Conservation (phyloP, 2,113 vertebrate species). For the Eleginops maclovinus region DNA sequence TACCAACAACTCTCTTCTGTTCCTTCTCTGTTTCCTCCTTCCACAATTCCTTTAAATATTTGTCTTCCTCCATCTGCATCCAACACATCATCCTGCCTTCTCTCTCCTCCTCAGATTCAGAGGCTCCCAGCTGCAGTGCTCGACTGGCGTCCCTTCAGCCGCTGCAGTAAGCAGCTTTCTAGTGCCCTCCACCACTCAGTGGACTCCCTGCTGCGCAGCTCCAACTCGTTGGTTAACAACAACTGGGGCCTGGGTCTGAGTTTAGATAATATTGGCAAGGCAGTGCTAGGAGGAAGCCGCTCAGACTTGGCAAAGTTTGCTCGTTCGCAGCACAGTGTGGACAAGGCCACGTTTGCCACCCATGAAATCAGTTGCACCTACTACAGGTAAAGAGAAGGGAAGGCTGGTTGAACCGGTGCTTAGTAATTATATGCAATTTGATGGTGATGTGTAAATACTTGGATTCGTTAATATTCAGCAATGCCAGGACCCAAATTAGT, state of each 20-base stretch:
- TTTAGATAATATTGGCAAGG: constrained; percentile 67
- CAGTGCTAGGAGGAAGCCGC: constrained; percentile 77
- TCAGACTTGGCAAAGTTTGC: constrained; percentile 84
- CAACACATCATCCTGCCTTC: constrained; percentile 1
- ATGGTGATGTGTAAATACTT: neutral
- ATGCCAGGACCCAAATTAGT: neutral
- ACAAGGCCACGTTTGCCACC: constrained; percentile 83
- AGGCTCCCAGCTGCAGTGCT: constrained; percentile 77
- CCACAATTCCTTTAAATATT: neutral
- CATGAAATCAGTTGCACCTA: constrained; percentile 84
- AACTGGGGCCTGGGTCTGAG: constrained; percentile 80
- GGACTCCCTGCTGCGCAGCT: constrained; percentile 80
- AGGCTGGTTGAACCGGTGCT: neutral
- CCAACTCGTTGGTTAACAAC: constrained; percentile 77
- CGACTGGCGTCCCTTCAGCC: constrained; percentile 82
- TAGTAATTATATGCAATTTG: neutral
- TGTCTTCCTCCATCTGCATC: constrained; percentile 23
- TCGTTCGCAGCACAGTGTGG: constrained; percentile 77
- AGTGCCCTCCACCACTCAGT: constrained; percentile 83
- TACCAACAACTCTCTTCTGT: neutral
- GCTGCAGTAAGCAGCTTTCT: constrained; percentile 81
- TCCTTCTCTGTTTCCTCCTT: too few species aligned
- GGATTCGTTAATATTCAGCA: neutral
- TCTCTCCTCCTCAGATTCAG: constrained; percentile 65
- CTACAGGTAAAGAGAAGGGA: constrained; percentile 77